phyloP scores from a whole-genome alignment of 2,113 vertebrate genomes.

The Chiloscyllium plagiosum region DNA sequence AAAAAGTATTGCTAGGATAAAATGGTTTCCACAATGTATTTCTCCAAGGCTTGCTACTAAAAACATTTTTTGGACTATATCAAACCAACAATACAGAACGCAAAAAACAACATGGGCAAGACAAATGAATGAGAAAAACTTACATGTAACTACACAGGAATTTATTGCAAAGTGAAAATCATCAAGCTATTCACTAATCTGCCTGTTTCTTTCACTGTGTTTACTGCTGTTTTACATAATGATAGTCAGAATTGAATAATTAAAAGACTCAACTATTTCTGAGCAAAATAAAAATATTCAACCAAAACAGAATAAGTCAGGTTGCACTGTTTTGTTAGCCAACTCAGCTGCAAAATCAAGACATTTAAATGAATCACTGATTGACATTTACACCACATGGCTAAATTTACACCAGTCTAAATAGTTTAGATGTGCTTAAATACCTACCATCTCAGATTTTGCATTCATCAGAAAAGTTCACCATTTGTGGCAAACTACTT shows the following conservation, averaged over 20 bases:
- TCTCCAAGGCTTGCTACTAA: background rate
- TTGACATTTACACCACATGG: background rate
- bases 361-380: background rate
- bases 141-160: background rate
- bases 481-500: background rate
- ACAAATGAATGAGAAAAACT: background rate
- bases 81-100: background rate
- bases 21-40: background rate
- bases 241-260: background rate
- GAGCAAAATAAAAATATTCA: conserved; percentile 13
- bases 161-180: background rate
- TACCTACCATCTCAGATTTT: background rate
- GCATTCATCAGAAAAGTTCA: background rate
- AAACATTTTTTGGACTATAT: conserved; percentile 10
- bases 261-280: background rate
- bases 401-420: background rate
- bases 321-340: background rate
- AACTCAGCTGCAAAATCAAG: background rate
- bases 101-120: background rate
- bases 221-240: background rate
- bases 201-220: background rate
- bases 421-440: background rate
- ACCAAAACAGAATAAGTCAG: background rate
- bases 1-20: background rate
- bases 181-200: background rate